Evolutionary conservation across 2,888 invertebrate species (phyloP).

Genomic region (Conistra vaccinii): DNA sequence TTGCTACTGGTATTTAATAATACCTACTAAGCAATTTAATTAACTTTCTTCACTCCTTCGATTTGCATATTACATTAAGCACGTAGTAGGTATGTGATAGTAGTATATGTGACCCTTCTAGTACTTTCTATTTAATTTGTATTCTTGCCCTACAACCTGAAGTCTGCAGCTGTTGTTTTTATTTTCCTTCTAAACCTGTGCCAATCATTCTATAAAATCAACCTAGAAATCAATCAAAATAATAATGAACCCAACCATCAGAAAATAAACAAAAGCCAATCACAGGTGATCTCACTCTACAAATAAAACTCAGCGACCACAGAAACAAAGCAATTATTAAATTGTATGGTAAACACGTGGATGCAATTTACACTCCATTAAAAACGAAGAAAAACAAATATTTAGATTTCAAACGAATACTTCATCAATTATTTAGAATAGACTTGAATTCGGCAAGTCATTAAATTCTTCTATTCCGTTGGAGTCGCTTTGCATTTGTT

Average conservation of each 20-base stretch:
- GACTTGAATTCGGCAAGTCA: conserved; percentile 54
- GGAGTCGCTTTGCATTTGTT: conserved; percentile 58
- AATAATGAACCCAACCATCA: not conserved
- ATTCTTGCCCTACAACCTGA: not conserved
- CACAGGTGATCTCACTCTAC: conserved; percentile 53
- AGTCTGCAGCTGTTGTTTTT: not conserved
- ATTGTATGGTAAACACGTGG: conserved; percentile 60
- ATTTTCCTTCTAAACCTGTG: not conserved
- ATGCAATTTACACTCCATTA: conserved; percentile 67
- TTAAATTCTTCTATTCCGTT: conserved; percentile 64
- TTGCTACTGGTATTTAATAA: conserved; percentile 27
- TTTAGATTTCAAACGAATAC: conserved; percentile 56
- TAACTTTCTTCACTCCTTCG: conserved; percentile 4
- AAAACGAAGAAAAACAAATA: conserved; percentile 58
- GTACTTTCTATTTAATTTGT: conserved; percentile 10
- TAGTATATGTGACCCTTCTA: not conserved
- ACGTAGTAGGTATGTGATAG: not conserved
- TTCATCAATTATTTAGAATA: conserved; percentile 60
- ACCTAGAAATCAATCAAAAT: conserved; percentile 7
- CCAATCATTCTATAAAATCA: conserved; percentile 13
- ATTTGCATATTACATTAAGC: not conserved
- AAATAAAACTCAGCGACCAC: conserved; percentile 37
- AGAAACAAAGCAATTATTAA: conserved; percentile 65
- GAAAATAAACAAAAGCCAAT: conserved; percentile 39
- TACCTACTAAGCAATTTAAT: not conserved